Evolutionary conservation across 2,113 vertebrate species (phyloP), one percentile per base, ranked within the genome.

Genomic region (Piaya cayana): DNA sequence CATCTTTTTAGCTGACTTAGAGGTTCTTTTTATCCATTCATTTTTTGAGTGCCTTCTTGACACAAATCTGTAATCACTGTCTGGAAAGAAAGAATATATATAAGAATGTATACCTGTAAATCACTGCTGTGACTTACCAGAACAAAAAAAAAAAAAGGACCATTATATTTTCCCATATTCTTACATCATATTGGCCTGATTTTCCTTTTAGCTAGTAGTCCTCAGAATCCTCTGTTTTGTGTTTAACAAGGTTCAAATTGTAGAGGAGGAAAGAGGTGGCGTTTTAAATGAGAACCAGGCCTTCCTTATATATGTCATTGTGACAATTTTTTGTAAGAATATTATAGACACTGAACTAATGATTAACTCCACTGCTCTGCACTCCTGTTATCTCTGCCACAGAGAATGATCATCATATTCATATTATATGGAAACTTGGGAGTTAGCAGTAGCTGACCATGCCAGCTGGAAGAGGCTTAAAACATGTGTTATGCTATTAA

Each of bases 401-500:
- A 82, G 70, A 90, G 25, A 94, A 21, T 1, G 0, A 88, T 82
- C 82, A 94, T 96, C 90, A 94, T 76, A 96, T 85, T 87, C 94
- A 62, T 82, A 94, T 96, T 95, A 91, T 92, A 42, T 92, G 59
- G 81, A 71, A 95, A 77, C 70, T 85, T 95, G 84, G 71, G 90
- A 92, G 84, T 82, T 90, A 77, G 89, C 32, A 43, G 55, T 76
- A 93, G 55, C 78, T 95, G 93, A 86, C 91, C 91, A 90, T 91
- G 94, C 86, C 96, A 96, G 94, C 89, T 97, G 96, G 94, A 94
- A 91, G 47, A 74, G 59, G 63, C 37, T 90, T 95, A 74, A 92
- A 96, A 87, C 93, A 95, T 84, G 94, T 91, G 95, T 91, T 95
- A 89, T 47, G 34, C 78, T 88, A 96, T 95, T 94, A 96, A 95